A percentile compares a stretch with the other conserved stretches of the same genome.
phyloP scores from a whole-genome alignment of 2,113 vertebrate genomes.

The Tringa solitaria region DNA sequence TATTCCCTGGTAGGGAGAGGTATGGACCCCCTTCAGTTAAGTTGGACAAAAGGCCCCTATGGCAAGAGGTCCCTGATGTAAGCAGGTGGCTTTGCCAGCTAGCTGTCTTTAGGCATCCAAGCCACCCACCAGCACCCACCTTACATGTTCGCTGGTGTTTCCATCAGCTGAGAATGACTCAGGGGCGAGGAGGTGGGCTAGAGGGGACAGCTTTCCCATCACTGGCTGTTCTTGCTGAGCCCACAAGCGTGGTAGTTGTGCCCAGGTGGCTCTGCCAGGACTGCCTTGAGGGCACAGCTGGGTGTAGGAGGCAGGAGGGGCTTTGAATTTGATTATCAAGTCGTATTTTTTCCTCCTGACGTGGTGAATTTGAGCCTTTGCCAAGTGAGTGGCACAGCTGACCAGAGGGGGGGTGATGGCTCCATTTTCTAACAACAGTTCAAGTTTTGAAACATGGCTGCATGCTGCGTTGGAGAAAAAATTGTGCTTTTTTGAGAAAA shows the following conservation, averaged over 20 bases:
- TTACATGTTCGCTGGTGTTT: neutral
- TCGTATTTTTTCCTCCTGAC: neutral
- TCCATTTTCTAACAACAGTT: conserved; percentile 3
- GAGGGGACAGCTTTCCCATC: neutral
- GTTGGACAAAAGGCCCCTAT: neutral
- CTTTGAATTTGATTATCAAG: neutral
- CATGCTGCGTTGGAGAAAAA: neutral
- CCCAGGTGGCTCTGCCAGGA: neutral
- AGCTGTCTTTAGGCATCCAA: neutral
- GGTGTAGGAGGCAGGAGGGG: neutral
- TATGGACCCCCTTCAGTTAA: neutral
- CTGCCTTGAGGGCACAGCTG: neutral
- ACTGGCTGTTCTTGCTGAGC: neutral
- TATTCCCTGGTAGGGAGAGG: neutral
- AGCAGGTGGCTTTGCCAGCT: neutral
- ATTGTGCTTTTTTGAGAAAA: neutral
- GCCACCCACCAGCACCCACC: neutral
- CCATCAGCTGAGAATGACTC: conserved; percentile 54
- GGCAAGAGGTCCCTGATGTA: neutral
- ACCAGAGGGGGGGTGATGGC: neutral
- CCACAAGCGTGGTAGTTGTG: neutral
- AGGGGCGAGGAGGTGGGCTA: accelerated
- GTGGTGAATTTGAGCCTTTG: neutral
- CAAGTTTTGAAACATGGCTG: neutral
- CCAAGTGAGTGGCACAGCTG: neutral